Evolutionary conservation across 2,113 vertebrate genomes (phyloP), one percentile per base, ranked within the genome.

Genomic region (Perca flavescens): DNA sequence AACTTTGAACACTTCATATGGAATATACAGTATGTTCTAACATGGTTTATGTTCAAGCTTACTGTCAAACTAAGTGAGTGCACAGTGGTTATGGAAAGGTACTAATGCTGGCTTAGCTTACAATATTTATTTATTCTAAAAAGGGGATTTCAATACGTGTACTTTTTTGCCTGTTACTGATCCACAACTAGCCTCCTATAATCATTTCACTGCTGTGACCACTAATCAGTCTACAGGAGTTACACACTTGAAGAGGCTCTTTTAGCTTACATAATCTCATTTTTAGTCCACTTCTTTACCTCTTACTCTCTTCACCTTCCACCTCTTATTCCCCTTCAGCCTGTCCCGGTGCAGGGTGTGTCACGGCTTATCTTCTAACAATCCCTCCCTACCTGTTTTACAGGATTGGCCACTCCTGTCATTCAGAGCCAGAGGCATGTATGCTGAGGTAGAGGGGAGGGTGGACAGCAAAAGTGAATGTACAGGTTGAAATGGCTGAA

Each of bases 311-410:
- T 88, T 65, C 69, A 62, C 92, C 85, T 5, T 66, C 36, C 83
- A 92, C 84, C 34, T 92, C 82, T 87, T 40, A 10, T 40, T 40
- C 40, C 9, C 80, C 90, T 40, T 10, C 84, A 83, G 92, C 84
- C 36, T 92, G 82, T 88, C 80, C 88, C 82, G 54, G 69, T n/a
- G n/a, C n/a, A n/a, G n/a, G n/a, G n/a, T 92, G 88, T 94, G 91
- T 84, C 89, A 28, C 11, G 16, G 87, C 92, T 92, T 93, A 93
- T 94, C 93, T 90, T 36, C 49, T 83, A 67, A 85, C 93, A 88
- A 82, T 86, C 83, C 83, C 71, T 94, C 86, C 50, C 60, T 92
- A 95, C 95, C 94, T 94, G 95, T 93, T 92, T 80, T 84, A 95
- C 93, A 92, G 92, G 94, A 92, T 72, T 61, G 73, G 91, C 80